Percentiles rank a stretch among this genome's conserved stretches.
These are phyloP conservation scores for Amphiprion clarkii DNA, from an alignment of 2,797 vertebrate species.

Conservation along the genomic window DNA sequence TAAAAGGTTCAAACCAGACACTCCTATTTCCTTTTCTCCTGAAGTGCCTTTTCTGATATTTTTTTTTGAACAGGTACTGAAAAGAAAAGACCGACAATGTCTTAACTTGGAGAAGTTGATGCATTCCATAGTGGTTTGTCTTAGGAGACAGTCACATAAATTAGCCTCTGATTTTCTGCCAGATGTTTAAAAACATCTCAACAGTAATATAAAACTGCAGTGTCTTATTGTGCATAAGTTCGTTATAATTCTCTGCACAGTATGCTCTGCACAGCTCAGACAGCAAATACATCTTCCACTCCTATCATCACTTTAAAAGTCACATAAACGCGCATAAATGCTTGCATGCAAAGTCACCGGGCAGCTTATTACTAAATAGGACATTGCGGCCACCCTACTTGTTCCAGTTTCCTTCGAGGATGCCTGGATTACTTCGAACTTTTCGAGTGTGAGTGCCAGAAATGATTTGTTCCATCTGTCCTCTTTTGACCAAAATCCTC, in stretches of 20 bases:
- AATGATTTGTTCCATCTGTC: conserved; percentile 77
- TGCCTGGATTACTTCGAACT: conserved; percentile 53
- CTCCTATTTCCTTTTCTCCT: neutral
- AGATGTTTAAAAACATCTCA: neutral
- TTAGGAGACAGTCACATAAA: too few species aligned
- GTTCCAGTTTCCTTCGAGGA: conserved; percentile 63
- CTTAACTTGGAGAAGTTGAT: neutral
- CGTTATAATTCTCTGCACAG: neutral
- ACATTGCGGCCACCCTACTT: conserved; percentile 25
- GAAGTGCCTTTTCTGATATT: neutral
- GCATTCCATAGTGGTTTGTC: neutral
- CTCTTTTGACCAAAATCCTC: conserved; percentile 68
- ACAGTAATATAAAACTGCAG: neutral
- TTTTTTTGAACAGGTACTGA: too few species aligned
- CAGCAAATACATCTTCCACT: neutral
- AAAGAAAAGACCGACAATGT: too few species aligned
- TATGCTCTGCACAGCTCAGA: neutral
- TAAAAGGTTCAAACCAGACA: neutral
- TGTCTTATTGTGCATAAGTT: too few species aligned
- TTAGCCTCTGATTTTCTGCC: conserved; percentile 1
- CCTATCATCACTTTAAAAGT: neutral
- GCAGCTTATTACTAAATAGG: conserved; percentile 45
- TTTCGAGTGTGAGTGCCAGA: conserved; percentile 53
- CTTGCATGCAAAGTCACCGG: conserved; percentile 25
- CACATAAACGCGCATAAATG: conserved; percentile 18